phyloP scores from a whole-genome alignment of 1,140 invertebrate species.

The Drosophila chauvacae region DNA sequence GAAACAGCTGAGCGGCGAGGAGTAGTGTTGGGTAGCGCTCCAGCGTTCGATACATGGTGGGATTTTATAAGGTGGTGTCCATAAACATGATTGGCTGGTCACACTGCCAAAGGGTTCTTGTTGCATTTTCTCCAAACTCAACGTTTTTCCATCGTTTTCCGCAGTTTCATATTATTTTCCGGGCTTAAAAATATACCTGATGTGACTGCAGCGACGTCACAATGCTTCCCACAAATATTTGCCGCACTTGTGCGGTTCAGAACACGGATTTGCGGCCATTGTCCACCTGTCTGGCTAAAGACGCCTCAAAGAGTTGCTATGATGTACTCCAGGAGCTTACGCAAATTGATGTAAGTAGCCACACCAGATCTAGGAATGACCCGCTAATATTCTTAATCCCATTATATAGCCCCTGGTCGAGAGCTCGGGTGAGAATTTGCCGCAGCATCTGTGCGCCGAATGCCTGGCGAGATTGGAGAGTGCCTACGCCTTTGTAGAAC shows the following conservation, averaged over 20 bases:
- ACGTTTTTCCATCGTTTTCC: neutral
- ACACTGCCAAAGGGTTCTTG: conserved; percentile 12
- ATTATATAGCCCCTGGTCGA: conserved; percentile 34
- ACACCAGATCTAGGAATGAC: neutral
- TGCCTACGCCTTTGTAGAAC: conserved; percentile 62
- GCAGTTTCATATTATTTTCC: neutral
- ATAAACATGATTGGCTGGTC: neutral
- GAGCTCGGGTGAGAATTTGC: conserved; percentile 41
- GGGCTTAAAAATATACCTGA: neutral
- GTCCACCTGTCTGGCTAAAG: conserved; percentile 35
- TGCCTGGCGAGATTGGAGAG: conserved; percentile 50
- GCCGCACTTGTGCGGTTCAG: conserved; percentile 63
- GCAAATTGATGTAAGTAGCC: conserved; percentile 58
- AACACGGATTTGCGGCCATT: conserved; percentile 38
- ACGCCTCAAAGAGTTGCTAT: conserved; percentile 42
- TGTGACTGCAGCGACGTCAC: neutral
- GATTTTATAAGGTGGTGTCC: neutral
- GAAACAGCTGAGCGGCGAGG: conserved; percentile 13
- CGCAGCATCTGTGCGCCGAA: conserved; percentile 50
- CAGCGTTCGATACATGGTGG: neutral
- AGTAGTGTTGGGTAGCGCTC: conserved; percentile 1
- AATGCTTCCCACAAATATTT: conserved; percentile 58
- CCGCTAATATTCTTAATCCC: neutral
- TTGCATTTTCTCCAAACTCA: conserved; percentile 4
- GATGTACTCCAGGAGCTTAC: conserved; percentile 63